phyloP scores from a whole-genome alignment of 1,140 invertebrate species.

The Phthorimaea operculella region DNA sequence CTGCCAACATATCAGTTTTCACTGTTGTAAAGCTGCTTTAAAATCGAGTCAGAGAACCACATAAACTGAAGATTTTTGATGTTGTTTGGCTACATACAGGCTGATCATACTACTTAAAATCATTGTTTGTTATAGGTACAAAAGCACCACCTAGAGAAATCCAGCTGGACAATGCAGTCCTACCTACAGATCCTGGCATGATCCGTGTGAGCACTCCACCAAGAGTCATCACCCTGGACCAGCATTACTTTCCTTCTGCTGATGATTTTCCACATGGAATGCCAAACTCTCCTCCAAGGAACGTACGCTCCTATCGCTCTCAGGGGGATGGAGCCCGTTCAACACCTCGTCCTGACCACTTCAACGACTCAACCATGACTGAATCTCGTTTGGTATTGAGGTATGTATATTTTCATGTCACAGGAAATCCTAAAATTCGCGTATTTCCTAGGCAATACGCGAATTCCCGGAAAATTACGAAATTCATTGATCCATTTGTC shows the following conservation, averaged over 20 bases:
- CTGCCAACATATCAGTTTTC: no score
- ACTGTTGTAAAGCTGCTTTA: no score
- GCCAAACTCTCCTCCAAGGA: slow-evolving; percentile 46
- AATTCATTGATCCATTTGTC: no score
- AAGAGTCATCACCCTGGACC: slow-evolving; percentile 81
- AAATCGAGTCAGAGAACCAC: no score
- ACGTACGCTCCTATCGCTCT: slow-evolving; percentile 33
- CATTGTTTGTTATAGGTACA: slow-evolving; percentile 66
- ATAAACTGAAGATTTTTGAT: no score
- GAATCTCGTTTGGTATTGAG: slow-evolving; percentile 58
- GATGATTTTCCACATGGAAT: slow-evolving; percentile 67
- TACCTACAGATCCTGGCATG: slow-evolving; percentile 76
- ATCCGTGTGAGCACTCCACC: slow-evolving; percentile 84
- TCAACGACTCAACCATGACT: slow-evolving; percentile 59
- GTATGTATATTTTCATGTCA: slow-evolving; percentile 32
- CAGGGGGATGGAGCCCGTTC: slow-evolving; percentile 47
- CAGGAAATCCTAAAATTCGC: no score
- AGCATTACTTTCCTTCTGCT: slow-evolving; percentile 81
- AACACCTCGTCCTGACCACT: slow-evolving; percentile 40
- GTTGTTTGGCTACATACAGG: no score
- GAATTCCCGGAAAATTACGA: no score
- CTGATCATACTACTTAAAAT: no score
- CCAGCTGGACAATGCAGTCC: slow-evolving; percentile 81
- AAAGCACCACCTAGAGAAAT: slow-evolving; percentile 86
- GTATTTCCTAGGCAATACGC: no score